Base-by-base conservation (phyloP, 2,888 invertebrate genomes). In the Athetis lepigone region DNA sequence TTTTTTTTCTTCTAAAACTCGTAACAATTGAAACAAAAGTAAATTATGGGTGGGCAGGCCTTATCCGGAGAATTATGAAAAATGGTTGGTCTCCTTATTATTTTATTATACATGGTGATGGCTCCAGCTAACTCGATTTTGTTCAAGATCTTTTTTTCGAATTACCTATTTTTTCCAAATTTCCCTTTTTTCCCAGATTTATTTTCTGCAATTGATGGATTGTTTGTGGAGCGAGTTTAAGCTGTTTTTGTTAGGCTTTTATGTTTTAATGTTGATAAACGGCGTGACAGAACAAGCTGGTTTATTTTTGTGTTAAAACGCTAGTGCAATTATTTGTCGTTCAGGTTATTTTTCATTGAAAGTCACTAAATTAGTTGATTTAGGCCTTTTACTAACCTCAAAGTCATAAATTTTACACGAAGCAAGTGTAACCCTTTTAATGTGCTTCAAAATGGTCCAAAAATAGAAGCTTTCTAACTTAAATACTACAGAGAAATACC, bases 11-110 rank as follows among this genome's bases (percentile, higher is more conserved):
- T 84, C 86, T 81, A 79, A 86, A 89, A 90, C 86, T 91, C 85
- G 80, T 86, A 89, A 92, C 92, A 91, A 94, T 93, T 93, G 93
- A 92, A 93, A 94, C 92, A 92, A 93, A 93, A 90, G 91, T 93
- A 93, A 93, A 92, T 93, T 92, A 92, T 88, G 86, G 82, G 75
- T 72, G 74, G 80, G 81, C 33, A 4, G 65, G 82, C 83, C 79
- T 76, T 86, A 85, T 71, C 71, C 70, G 76, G 65, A 75, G 88
- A 90, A 89, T 92, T 92, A 92, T 92, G 90, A 94, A 88, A 89
- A 92, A 93, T 90, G 88, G 85, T 74, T 52, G 77, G 74, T 69
- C 80, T 77, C 74, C 75, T 78, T 81, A 80, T 78, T 81, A 82
- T 82, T 72, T 73, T 79, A 81, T 82, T 77, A 81, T 74, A 76